Evolutionary conservation across 2,888 invertebrate genomes (phyloP).

Genomic region (Drosophila merina): DNA sequence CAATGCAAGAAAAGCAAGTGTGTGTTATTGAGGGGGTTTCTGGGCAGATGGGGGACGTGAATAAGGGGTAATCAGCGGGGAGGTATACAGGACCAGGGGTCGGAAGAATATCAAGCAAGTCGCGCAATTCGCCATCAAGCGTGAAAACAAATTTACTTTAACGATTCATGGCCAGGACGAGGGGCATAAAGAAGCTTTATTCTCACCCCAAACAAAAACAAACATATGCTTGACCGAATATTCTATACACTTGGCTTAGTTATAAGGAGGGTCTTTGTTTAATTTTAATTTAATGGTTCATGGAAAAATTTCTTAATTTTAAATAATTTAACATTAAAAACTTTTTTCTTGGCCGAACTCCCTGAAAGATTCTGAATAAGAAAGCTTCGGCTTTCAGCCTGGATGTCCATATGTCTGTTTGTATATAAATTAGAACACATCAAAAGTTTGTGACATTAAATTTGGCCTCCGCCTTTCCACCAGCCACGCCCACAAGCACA

Average conservation of each 20-base stretch:
- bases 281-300: not conserved
- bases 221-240: not conserved
- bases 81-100: not conserved
- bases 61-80: not conserved
- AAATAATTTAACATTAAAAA: too few relatives aligned
- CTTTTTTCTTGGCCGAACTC: too few relatives aligned
- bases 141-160: constrained; percentile 77
- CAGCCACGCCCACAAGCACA: constrained; percentile 3
- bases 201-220: not conserved
- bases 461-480: constrained; percentile 20
- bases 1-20: constrained; percentile 49
- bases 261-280: not conserved
- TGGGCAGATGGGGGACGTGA: not conserved
- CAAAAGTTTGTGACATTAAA: constrained; percentile 71
- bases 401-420: constrained; percentile 51
- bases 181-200: constrained; percentile 8
- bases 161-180: constrained; percentile 50
- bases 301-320: too few relatives aligned
- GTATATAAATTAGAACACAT: constrained; percentile 71
- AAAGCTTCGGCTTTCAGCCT: not conserved
- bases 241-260: not conserved
- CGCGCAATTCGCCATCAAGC: constrained; percentile 75
- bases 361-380: not conserved
- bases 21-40: not conserved
- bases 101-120: constrained; percentile 20